phyloP scores from a whole-genome alignment of 2,113 vertebrate species.

The Nothobranchius kuhntae region DNA sequence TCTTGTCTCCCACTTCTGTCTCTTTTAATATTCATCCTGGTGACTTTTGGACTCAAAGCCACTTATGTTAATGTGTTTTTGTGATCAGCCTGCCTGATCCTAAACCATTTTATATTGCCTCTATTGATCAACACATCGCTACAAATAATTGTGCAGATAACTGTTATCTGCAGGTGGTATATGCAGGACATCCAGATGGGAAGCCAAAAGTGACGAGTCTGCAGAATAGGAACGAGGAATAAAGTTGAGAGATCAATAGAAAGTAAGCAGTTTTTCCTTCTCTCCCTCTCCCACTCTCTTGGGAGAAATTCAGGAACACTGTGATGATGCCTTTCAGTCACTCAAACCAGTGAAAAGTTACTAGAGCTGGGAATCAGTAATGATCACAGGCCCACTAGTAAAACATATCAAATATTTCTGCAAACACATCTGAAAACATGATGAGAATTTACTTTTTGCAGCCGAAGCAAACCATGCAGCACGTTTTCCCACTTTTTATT shows the following conservation, averaged over 20 bases:
- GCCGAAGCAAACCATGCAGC: neutral
- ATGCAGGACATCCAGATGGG: slow-evolving; percentile 60
- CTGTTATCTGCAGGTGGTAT: slow-evolving; percentile 64
- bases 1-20: slow-evolving; percentile 33
- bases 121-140: slow-evolving; percentile 70
- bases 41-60: slow-evolving; percentile 56
- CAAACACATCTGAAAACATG: neutral
- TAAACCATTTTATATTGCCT: slow-evolving; percentile 66
- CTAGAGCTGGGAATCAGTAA: slow-evolving; percentile 3
- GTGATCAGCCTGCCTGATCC: slow-evolving; percentile 50
- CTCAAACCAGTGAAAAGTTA: slow-evolving; percentile 22
- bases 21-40: slow-evolving; percentile 45
- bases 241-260: slow-evolving; percentile 66
- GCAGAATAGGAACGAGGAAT: slow-evolving; percentile 57
- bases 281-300: slow-evolving; percentile 6
- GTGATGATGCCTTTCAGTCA: slow-evolving; percentile 27
- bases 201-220: slow-evolving; percentile 66
- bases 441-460: neutral
- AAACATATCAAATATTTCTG: neutral
- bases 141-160: slow-evolving; percentile 69
- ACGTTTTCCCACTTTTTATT: neutral
- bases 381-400: neutral
- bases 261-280: slow-evolving; percentile 66
- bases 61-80: slow-evolving; percentile 68
- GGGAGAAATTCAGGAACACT: slow-evolving; percentile 51